A percentile compares a stretch with the other conserved stretches of the same genome.
phyloP scores from a whole-genome alignment of 2,113 vertebrate genomes.

The Oxygymnocypris stewartii region DNA sequence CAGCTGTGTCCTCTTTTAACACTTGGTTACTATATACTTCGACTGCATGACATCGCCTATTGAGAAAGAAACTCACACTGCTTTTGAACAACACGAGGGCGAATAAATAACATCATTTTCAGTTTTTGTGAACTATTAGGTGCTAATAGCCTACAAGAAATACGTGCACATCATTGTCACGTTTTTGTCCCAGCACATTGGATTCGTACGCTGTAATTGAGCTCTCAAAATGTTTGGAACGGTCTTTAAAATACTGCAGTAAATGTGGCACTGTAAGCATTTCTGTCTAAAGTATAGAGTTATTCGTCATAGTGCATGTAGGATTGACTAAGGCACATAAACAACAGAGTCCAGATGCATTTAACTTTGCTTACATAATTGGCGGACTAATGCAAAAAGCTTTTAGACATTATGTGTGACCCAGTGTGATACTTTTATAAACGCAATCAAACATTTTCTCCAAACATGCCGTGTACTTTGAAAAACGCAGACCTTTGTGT shows the following conservation, averaged over 20 bases:
- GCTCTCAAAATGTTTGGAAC: conserved; percentile 25
- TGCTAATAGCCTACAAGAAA: neutral
- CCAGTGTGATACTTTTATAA: conserved; percentile 82
- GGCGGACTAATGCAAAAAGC: conserved; percentile 79
- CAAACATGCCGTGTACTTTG: conserved; percentile 78
- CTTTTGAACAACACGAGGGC: neutral
- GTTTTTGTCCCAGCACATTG: neutral
- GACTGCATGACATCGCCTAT: neutral
- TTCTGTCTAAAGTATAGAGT: conserved; percentile 63
- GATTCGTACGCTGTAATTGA: conserved; percentile 30
- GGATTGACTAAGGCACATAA: conserved; percentile 75
- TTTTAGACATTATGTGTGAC: conserved; percentile 82
- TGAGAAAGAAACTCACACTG: neutral
- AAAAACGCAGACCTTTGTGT: conserved; percentile 79
- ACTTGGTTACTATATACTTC: neutral
- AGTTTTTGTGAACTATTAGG: conserved; percentile 1
- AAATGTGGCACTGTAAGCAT: conserved; percentile 44
- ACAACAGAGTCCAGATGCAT: conserved; percentile 76
- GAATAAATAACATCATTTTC: neutral
- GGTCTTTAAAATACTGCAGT: conserved; percentile 37
- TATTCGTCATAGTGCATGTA: conserved; percentile 69
- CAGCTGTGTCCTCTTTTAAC: conserved; percentile 2
- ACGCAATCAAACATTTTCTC: conserved; percentile 81
- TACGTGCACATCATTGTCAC: neutral
- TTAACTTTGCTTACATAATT: conserved; percentile 80